Percentiles rank a stretch among this genome's conserved stretches.
phyloP scores from a whole-genome alignment of 2,113 vertebrate genomes.

The Neogobius melanostomus region DNA sequence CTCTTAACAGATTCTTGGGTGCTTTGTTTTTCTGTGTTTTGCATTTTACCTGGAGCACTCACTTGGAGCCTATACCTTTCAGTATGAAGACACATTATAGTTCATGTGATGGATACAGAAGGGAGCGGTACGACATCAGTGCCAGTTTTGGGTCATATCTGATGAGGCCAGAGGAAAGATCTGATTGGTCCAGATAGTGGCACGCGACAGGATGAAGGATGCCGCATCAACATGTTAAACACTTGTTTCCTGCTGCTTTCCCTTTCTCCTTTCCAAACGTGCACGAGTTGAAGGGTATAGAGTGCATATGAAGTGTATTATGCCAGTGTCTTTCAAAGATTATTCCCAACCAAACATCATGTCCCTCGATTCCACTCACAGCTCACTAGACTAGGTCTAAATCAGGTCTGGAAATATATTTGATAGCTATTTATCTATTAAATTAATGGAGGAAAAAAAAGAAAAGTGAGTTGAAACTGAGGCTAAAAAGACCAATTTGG shows the following conservation, averaged over 20 bases:
- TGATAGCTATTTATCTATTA: too few species aligned
- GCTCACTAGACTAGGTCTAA: too few species aligned
- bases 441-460: too few species aligned
- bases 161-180: conserved; percentile 75
- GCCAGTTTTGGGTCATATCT: conserved; percentile 57
- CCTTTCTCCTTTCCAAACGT: conserved; percentile 14
- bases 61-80: conserved; percentile 4
- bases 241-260: conserved; percentile 82
- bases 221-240: conserved; percentile 81
- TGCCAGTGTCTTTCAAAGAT: too few species aligned
- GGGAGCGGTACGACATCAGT: conserved; percentile 43
- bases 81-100: conserved; percentile 68
- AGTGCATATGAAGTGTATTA: not conserved
- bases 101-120: conserved; percentile 50
- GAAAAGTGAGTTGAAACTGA: too few species aligned
- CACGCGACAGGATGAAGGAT: conserved; percentile 94
- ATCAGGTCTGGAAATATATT: too few species aligned
- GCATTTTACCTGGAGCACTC: not conserved
- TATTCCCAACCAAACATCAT: too few species aligned
- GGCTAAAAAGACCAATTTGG: too few species aligned
- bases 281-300: not conserved
- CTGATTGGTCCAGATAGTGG: conserved; percentile 85
- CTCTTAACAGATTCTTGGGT: conserved; percentile 44
- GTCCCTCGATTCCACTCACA: too few species aligned
- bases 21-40: conserved; percentile 50